Percentiles rank a stretch among this genome's conserved stretches.
These are phyloP conservation scores for Xenentodon cancila DNA, from an alignment of 2,797 vertebrate species.

Conservation along the genomic window DNA sequence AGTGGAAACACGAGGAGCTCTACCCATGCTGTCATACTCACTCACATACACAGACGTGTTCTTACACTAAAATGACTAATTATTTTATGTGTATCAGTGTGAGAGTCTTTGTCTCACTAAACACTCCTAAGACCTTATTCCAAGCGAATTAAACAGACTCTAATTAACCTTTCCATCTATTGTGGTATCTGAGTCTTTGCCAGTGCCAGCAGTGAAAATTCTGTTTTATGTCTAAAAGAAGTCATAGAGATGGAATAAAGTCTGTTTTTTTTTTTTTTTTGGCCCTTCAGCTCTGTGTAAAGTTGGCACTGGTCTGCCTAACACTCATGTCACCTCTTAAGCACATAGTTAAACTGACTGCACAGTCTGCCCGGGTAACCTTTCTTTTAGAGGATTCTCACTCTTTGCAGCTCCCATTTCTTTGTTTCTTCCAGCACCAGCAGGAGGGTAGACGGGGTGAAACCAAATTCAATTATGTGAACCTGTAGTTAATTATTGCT, in stretches of 20 bases:
- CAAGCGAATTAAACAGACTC: constrained; percentile 40
- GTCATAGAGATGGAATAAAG: constrained; percentile 17
- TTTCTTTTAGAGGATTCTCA: constrained; percentile 56
- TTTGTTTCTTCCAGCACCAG: constrained; percentile 52
- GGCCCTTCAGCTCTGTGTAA: constrained; percentile 54
- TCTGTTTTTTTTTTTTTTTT: constrained; percentile 36
- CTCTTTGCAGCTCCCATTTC: constrained; percentile 45
- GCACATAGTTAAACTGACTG: constrained; percentile 70
- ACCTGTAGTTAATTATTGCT: constrained; percentile 80
- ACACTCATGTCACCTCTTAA: constrained; percentile 70
- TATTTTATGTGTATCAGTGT: constrained; percentile 18
- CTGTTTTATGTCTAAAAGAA: constrained; percentile 37
- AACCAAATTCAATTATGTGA: constrained; percentile 73
- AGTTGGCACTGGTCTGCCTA: constrained; percentile 57
- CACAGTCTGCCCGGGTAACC: constrained; percentile 69
- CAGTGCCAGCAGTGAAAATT: constrained; percentile 20
- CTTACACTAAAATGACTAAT: constrained; percentile 39
- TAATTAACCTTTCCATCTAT: constrained; percentile 47
- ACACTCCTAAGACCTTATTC: constrained; percentile 31
- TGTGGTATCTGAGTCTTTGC: constrained; percentile 20
- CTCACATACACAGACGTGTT: constrained; percentile 25
- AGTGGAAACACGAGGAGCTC: constrained; percentile 72
- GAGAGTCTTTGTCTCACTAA: constrained; percentile 28
- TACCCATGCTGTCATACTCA: constrained; percentile 51
- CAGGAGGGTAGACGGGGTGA: constrained; percentile 44